These are phyloP conservation scores for Barypeithes pellucidus DNA, from an alignment of 2,888 invertebrate species.

Conservation along the genomic window DNA sequence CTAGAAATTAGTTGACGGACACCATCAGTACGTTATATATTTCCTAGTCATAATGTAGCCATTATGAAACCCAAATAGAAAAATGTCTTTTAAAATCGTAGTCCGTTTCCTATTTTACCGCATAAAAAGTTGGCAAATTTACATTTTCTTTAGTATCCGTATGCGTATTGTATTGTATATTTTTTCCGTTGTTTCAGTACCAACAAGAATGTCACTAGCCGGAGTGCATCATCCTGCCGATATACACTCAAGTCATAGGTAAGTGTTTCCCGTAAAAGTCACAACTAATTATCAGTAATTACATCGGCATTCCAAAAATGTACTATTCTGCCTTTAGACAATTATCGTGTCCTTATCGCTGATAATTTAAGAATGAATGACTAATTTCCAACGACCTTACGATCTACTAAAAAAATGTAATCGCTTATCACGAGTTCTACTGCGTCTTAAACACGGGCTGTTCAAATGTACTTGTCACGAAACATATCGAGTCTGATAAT, in stretches of 20 bases:
- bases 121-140: too few relatives aligned
- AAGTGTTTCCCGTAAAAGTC: conserved; percentile 49
- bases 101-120: too few relatives aligned
- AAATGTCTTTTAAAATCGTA: too few relatives aligned
- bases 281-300: too few relatives aligned
- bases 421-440: not conserved
- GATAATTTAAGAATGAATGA: not conserved
- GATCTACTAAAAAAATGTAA: not conserved
- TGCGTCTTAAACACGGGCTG: not conserved
- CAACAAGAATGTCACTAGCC: conserved; percentile 73
- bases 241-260: conserved; percentile 69
- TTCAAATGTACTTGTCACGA: not conserved
- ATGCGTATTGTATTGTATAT: not conserved
- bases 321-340: not conserved
- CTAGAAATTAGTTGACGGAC: too few relatives aligned
- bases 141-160: too few relatives aligned
- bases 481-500: not conserved
- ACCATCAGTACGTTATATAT: too few relatives aligned
- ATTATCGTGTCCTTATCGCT: not conserved
- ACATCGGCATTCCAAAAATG: not conserved
- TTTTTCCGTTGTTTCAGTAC: conserved; percentile 68
- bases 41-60: too few relatives aligned
- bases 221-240: conserved; percentile 74
- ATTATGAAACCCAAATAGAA: too few relatives aligned
- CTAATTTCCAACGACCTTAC: not conserved